Conservation (phyloP, 2,113 vertebrate genomes). For the Sander vitreus region DNA sequence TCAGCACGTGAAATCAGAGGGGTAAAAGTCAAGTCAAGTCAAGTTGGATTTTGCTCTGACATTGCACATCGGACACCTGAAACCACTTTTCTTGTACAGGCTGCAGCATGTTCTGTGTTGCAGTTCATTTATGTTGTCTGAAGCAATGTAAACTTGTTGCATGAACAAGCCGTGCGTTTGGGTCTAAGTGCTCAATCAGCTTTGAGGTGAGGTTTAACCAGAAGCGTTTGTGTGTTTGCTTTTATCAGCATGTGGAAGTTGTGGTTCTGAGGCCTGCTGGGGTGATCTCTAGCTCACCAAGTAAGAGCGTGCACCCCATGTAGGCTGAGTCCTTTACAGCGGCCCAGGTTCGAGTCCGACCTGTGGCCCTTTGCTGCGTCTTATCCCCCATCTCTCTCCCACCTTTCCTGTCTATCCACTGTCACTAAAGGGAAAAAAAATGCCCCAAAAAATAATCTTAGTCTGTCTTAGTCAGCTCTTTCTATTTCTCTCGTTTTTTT, state of each 20-base stretch:
- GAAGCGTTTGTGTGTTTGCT: constrained; percentile 37
- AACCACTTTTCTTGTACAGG: not conserved
- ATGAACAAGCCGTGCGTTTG: constrained; percentile 12
- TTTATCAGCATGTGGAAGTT: constrained; percentile 55
- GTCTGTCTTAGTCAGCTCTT: constrained; percentile 24
- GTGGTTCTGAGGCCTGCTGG: constrained; percentile 31
- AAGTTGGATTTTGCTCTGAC: not conserved
- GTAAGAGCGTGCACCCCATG: too few species aligned
- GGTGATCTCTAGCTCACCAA: too few species aligned
- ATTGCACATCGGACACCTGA: not conserved
- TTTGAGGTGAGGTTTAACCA: constrained; percentile 21
- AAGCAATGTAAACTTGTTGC: constrained; percentile 15
- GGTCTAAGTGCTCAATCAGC: constrained; percentile 42
- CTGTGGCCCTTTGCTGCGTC: too few species aligned
- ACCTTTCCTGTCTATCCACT: too few species aligned
- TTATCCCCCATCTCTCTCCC: too few species aligned
- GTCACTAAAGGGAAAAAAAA: too few species aligned
- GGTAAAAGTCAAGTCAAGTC: constrained; percentile 38
- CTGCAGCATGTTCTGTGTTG: not conserved
- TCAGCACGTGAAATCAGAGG: constrained; percentile 47
- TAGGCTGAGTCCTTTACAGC: too few species aligned
- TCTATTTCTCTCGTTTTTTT: constrained; percentile 41
- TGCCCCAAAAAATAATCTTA: too few species aligned
- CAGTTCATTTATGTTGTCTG: not conserved
- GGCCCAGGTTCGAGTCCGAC: too few species aligned